Evolutionary conservation across 2,888 invertebrate genomes (phyloP).

Genomic region (Lepidochrysops patricia): DNA sequence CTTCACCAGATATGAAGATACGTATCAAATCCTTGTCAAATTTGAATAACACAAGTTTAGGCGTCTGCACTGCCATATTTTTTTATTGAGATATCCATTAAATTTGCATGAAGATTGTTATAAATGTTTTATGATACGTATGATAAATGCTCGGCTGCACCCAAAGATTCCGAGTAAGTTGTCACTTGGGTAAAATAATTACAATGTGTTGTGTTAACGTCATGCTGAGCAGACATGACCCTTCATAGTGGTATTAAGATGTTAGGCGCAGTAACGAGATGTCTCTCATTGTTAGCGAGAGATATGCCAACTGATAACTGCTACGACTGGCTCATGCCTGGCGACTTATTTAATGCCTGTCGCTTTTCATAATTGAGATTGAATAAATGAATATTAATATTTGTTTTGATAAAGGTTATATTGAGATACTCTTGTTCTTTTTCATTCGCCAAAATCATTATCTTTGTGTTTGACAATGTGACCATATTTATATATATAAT

Average conservation of each 20-base stretch:
- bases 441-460: background rate
- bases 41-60: background rate
- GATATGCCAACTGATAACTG: slow-evolving; percentile 60
- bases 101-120: slow-evolving; percentile 11
- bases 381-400: slow-evolving; percentile 20
- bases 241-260: slow-evolving; percentile 63
- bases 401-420: slow-evolving; percentile 13
- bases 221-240: slow-evolving; percentile 66
- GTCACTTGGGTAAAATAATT: slow-evolving; percentile 64
- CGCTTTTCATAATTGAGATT: slow-evolving; percentile 42
- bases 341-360: slow-evolving; percentile 69
- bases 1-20: background rate
- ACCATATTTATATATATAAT: background rate
- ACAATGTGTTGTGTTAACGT: slow-evolving; percentile 48
- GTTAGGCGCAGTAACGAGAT: slow-evolving; percentile 49
- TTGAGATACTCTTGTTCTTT: slow-evolving; percentile 57
- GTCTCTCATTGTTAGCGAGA: slow-evolving; percentile 50
- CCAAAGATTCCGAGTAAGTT: slow-evolving; percentile 45
- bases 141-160: slow-evolving; percentile 22
- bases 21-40: background rate
- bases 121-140: slow-evolving; percentile 17
- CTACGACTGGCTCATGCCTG: slow-evolving; percentile 43
- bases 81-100: background rate
- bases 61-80: slow-evolving; percentile 5
- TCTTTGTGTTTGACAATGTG: background rate